Evolutionary conservation across 2,888 invertebrate genomes (phyloP).

Genomic region (Meiosimyza decipiens): DNA sequence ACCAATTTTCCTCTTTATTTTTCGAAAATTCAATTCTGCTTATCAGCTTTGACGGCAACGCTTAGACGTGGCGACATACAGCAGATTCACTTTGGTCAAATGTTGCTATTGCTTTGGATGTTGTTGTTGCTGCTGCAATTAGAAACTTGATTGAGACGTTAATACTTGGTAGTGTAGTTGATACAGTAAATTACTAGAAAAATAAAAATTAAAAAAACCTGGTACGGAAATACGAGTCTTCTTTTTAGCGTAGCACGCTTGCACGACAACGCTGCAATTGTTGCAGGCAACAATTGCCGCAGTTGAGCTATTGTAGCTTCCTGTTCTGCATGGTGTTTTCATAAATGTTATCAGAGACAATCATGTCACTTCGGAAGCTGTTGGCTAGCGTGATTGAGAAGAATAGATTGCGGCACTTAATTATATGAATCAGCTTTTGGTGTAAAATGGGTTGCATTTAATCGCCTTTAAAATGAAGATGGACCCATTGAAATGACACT

Average conservation of each 20-base stretch:
- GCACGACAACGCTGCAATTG: not conserved
- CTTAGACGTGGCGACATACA: constrained; percentile 11
- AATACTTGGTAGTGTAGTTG: not conserved
- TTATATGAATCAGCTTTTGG: too few species aligned
- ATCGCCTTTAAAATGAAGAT: too few species aligned
- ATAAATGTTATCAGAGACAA: constrained; percentile 4
- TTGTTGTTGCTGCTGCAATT: constrained; percentile 44
- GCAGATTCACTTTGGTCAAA: constrained; percentile 37
- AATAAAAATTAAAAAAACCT: not conserved
- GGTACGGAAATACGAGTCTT: not conserved
- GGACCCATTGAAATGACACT: too few species aligned
- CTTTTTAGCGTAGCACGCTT: not conserved
- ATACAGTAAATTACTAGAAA: too few species aligned
- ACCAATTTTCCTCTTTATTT: not conserved
- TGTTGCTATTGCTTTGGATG: constrained; percentile 50
- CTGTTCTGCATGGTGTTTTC: constrained; percentile 7
- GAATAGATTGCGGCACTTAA: too few species aligned
- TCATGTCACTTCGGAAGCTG: constrained; percentile 18
- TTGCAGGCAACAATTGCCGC: not conserved
- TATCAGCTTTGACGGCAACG: constrained; percentile 36
- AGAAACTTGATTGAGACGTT: constrained; percentile 34
- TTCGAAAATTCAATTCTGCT: not conserved
- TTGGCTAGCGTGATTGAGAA: too few species aligned
- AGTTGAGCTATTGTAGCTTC: constrained; percentile 3
- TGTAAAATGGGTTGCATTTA: too few species aligned